A percentile compares a stretch with the other conserved stretches of the same genome.
phyloP scores from a whole-genome alignment of 2,888 invertebrate genomes.

The Pachydiplax longipennis region DNA sequence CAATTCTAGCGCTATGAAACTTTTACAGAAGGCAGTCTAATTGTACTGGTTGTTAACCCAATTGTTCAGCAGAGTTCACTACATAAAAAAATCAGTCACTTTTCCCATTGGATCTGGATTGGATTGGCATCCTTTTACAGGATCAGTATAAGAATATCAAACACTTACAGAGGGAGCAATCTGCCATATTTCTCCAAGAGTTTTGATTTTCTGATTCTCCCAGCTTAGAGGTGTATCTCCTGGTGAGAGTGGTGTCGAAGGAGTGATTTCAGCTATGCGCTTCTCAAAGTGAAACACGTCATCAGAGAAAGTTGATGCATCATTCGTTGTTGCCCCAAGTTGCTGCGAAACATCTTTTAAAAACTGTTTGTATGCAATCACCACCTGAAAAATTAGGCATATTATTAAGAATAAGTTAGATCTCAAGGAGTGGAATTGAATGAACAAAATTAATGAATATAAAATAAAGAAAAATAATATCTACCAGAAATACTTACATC shows the following conservation, averaged over 20 bases:
- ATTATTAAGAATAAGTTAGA: constrained; percentile 6
- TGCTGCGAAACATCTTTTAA: constrained; percentile 63
- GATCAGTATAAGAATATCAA: no score
- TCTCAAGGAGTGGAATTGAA: neutral
- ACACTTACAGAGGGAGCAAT: constrained; percentile 60
- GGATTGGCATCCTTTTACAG: no score
- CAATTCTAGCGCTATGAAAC: no score
- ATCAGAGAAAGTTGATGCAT: constrained; percentile 62
- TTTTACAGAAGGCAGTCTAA: no score
- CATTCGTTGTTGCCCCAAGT: constrained; percentile 60
- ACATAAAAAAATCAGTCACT: no score
- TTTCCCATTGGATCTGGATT: no score
- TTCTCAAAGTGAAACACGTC: constrained; percentile 66
- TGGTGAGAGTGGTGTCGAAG: constrained; percentile 54
- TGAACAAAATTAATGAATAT: neutral
- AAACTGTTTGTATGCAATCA: constrained; percentile 62
- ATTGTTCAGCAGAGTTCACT: no score
- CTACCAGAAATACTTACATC: constrained; percentile 56
- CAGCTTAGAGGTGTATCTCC: constrained; percentile 50
- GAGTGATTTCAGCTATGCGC: constrained; percentile 64
- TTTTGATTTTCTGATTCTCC: constrained; percentile 59
- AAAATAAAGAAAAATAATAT: neutral
- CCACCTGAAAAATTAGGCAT: constrained; percentile 57
- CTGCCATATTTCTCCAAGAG: constrained; percentile 59
- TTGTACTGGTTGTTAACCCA: no score